These are phyloP conservation scores for Lateolabrax maculatus DNA, from an alignment of 2,797 vertebrate genomes.

Conservation along the genomic window DNA sequence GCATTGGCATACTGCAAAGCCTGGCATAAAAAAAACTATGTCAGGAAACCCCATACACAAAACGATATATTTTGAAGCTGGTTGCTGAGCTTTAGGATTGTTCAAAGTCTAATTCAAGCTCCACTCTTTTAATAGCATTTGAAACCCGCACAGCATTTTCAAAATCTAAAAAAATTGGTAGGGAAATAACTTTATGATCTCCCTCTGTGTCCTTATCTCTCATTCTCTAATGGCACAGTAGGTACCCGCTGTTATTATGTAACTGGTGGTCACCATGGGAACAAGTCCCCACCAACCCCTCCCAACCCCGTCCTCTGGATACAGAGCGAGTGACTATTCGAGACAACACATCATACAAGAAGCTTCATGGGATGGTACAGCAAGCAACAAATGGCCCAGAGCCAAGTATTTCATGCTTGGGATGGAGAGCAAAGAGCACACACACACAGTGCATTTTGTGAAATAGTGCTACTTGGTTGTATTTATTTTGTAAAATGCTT, in stretches of 20 bases:
- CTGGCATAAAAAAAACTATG: conserved; percentile 1
- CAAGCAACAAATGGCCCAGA: conserved; percentile 65
- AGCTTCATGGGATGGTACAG: conserved; percentile 66
- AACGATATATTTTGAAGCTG: conserved; percentile 34
- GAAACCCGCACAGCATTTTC: background rate
- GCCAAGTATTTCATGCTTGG: conserved; percentile 47
- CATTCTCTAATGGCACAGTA: conserved; percentile 61
- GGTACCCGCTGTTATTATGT: conserved; percentile 74
- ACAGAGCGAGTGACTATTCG: conserved; percentile 50
- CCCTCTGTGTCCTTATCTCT: conserved; percentile 61
- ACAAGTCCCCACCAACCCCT: conserved; percentile 47
- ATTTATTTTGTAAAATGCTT: conserved; percentile 67
- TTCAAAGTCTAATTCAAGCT: conserved; percentile 1
- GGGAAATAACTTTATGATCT: conserved; percentile 53
- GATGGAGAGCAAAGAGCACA: conserved; percentile 60
- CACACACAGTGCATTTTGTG: conserved; percentile 39
- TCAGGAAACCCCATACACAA: conserved; percentile 2
- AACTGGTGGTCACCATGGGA: conserved; percentile 79
- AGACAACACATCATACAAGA: conserved; percentile 62
- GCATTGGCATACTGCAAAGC: background rate
- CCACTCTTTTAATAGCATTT: conserved; percentile 26
- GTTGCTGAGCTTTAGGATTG: background rate
- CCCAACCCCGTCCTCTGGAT: conserved; percentile 25
- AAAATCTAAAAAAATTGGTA: conserved; percentile 46
- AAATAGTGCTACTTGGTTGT: conserved; percentile 37